Base-by-base conservation (phyloP, 2,113 vertebrate species). In the Etheostoma cragini region DNA sequence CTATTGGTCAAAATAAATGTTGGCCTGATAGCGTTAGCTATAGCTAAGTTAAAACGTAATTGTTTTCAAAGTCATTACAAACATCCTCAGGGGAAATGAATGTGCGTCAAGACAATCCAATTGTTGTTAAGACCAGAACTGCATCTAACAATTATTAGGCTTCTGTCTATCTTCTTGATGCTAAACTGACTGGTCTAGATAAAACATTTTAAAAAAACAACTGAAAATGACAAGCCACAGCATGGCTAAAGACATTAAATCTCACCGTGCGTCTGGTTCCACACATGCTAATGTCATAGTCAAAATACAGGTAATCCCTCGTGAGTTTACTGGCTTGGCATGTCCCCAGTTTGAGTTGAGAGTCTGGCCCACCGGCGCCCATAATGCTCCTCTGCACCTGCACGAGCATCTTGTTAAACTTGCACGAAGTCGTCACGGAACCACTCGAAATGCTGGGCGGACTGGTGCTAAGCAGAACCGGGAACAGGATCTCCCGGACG, bases 241-340 rank as follows among this genome's bases (percentile, higher is more conserved):
- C 30, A 50, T 42, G 5, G 14, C 50, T 22, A 22, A 15, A 54
- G n/a, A 42, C 38, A 24, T 11, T 26, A 0, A 69, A 66, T 38
- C 75, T 84, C 33, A 95, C 94, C 88, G 76, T 68, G 47, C 72
- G 89, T 17, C 57, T 78, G 72, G 89, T 93, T 42, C 88, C 94
- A 79, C 95, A 95, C 82, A 24, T 38, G 13, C n/a, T 8, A 3
- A 93, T 33, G 15, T 88, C 84, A 56, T 86, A 85, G 5, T 90
- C 69, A 71, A 94, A 95, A n/a, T 90, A 58, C 6, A 94, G 1
- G 26, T 78, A 38, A 2, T 89, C 52, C 22, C 21, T 35, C 0
- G 88, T 92, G 0, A 69, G 45, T 21, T 52, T 87, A 24, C 54
- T 93, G 76, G 81, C 30, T 13, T 8, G 5, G 33, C 95, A 95